Base-by-base conservation (phyloP, 1,140 invertebrate species). In the Adelges cooleyi region DNA sequence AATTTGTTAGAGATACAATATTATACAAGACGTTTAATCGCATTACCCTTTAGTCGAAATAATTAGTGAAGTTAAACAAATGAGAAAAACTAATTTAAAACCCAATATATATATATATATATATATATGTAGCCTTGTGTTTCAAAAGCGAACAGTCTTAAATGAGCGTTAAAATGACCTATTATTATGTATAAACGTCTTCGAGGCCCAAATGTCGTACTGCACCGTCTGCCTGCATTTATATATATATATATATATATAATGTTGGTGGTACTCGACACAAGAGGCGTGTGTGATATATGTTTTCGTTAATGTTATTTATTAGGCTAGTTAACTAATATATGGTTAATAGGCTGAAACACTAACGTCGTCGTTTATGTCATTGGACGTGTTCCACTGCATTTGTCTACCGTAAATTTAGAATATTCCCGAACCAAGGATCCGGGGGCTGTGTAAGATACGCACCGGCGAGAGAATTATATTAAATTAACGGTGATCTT, bases 331-430 rank as follows among this genome's bases (percentile, higher is more conserved):
- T 48, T 62, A 62, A 62, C 40, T 62, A 62, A 62, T 62, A 62
- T 62, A 62, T 62, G 56, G 42, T 62, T 62, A 62, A 62, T 59
- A 59, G 53, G 44, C 53, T 40, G 33, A 59, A 59, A 59, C 53
- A 44, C 53, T 59, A 59, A 59, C 40, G 56, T 62, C 56, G 56
- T 62, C 56, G 33, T 62, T 62, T 46, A 42, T 62, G 56, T 48
- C 56, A 29, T 62, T 62, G 56, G 56, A 62, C 42, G 29, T 62
- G 56, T 62, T 62, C 56, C 56, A 62, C 46, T 46, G 25, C 42
- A 62, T 62, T 48, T 29, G 40, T 48, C 25, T 46, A 13, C 17
- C 42, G 38, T 62, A 62, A 62, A 46, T 27, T 62, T 62, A 48
- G 44, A 46, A 29, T 36, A 13, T 36, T 38, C 36, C 6, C 13